Evolutionary conservation across 2,888 invertebrate species (phyloP).

Genomic region (Melanargia galathea): DNA sequence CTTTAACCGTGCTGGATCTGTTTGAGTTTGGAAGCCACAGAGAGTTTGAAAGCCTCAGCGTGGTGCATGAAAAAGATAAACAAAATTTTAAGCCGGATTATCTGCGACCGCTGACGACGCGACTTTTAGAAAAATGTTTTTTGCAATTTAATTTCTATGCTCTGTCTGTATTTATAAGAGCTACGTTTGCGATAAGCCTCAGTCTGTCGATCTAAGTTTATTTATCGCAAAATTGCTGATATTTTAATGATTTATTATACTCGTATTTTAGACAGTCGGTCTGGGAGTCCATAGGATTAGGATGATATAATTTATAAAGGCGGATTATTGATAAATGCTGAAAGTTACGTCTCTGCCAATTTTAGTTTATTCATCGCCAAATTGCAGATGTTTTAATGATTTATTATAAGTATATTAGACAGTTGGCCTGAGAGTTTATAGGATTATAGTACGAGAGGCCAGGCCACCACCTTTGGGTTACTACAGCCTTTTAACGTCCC

Average conservation of each 20-base stretch:
- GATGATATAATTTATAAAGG: too few species aligned
- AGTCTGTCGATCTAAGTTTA: too few species aligned
- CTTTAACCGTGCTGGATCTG: background rate
- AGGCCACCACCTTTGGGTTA: too few species aligned
- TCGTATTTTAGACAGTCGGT: too few species aligned
- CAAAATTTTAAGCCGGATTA: constrained; percentile 35
- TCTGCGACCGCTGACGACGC: constrained; percentile 26
- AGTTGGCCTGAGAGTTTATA: too few species aligned
- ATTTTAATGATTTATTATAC: too few species aligned
- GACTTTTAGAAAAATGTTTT: constrained; percentile 14
- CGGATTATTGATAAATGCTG: too few species aligned
- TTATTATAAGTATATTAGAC: background rate
- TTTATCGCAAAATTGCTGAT: too few species aligned
- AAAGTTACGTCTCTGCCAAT: background rate
- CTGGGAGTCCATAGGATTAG: too few species aligned
- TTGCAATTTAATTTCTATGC: constrained; percentile 1
- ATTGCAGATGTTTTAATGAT: background rate
- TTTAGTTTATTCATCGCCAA: background rate
- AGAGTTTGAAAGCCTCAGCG: constrained; percentile 22
- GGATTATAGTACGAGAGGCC: too few species aligned
- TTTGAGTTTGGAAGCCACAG: constrained; percentile 26
- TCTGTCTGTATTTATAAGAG: background rate
- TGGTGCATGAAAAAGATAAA: constrained; percentile 35
- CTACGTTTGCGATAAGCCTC: background rate
- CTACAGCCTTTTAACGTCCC: too few species aligned